Evolutionary conservation across 2,113 vertebrate genomes (phyloP), one percentile per base, ranked within the genome.

Genomic region (Fulica atra): DNA sequence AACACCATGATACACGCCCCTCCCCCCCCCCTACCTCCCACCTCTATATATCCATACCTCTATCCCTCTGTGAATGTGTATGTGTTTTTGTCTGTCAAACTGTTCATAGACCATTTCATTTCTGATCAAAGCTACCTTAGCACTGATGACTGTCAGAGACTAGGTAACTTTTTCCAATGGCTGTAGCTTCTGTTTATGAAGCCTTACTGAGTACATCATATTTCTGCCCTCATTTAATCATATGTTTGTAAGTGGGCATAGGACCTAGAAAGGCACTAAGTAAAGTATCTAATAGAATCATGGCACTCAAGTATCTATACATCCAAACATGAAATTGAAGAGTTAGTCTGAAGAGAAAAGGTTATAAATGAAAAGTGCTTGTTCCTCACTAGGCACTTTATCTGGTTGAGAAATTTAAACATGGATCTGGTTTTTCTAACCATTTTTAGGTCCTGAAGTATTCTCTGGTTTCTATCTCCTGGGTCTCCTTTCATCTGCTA

Each of bases 341-440:
- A 48, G 29, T 40, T 81, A 8, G 10, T 63, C 51, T 63, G 20
- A 53, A 70, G 16, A 56, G 40, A 73, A 77, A 89, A 72, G 7
- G 1, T 1, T 19, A 4, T 31, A 72, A 63, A 65, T n/a, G 2
- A 59, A 54, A 79, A 60, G 6, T 0, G 2, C 82, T 80, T 92
- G 36, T 9, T 15, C 29, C 6, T 69, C 12, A 29, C 6, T 51
- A 13, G 25, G 13, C 4, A 13, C 2, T 46, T 78, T 36, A 44
- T 53, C 26, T 54, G 2, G 1, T 63, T 59, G 35, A 78, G 14
- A 57, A 12, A 1, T 46, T 73, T 56, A 78, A 78, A 14, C 28
- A 25, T 16, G 5, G 4, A 66, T 86, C 18, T 0, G 4, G 2
- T 0, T 4, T 6, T 8, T 59, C 26, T 1, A 61, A 26, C 2